Evolutionary conservation across 2,888 invertebrate species (phyloP), one percentile per base, ranked within the genome.

Genomic region (Tineola bisselliella): DNA sequence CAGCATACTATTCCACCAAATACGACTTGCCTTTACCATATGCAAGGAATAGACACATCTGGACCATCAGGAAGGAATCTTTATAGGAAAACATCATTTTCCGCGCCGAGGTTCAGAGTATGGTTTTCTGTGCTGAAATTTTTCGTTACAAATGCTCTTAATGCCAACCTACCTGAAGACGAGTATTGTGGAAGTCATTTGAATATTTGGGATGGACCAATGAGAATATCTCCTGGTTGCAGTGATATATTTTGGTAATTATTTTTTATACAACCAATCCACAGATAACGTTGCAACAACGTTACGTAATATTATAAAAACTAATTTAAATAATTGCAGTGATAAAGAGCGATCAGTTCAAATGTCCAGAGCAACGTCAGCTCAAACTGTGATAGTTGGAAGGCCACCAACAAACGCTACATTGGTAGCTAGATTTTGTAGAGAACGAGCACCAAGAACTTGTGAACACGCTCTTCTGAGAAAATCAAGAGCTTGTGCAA

Each of bases 91-190:
- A 83, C 79, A 67, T 88, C 72, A 84, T 89, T 89, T 84, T 79
- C 91, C 79, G 75, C 90, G 77, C 90, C 92, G 1, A 88, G 94
- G 65, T 95, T 93, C 73, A 89, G 92, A 66, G 94, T 95, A 6
- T 95, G 95, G 95, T 88, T 95, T 66, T 94, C 94, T 6, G 91
- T 95, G 68, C 88, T 95, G 66, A 95, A 95, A 84, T 95, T 95
- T 81, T 93, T 94, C 83, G 91, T 94, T 66, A 91, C 91, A 65
- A 89, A 89, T 62, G 84, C 89, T 60, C 80, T 89, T 64, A 90
- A 89, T 70, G 90, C 91, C 8, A 89, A 91, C 68, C 89, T 91
- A 66, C 89, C 90, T 1, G 90, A 90, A 68, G 92, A 92, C 70
- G 92, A 93, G 75, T 92, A 94, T 67, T 95, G 95, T 75, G 90